Evolutionary conservation across 2,797 vertebrate species (phyloP), one percentile per base, ranked within the genome.

Genomic region (Astyanax mexicanus): DNA sequence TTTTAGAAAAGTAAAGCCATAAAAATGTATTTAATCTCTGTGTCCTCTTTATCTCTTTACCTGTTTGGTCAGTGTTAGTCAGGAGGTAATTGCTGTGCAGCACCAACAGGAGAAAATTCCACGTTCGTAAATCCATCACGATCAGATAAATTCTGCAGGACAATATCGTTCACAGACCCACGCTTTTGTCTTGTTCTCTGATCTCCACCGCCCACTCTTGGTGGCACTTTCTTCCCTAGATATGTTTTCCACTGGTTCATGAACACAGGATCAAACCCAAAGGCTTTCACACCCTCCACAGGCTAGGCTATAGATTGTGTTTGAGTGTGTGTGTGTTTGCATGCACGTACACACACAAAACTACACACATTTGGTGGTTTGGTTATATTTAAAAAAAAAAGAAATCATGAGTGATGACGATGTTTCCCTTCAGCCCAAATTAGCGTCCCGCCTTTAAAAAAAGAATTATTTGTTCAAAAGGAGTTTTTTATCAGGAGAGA

Each of bases 71-170:
- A 38, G 51, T 35, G 1, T 0, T 29, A 12, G 32, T 29, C 35
- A 51, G 25, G 23, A 75, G 32, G 11, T 52, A 65, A 62, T 37
- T 52, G 55, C 5, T 13, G 52, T 64, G 51, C 67, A 83, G 49
- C 8, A 62, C 61, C 44, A 77, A 64, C 21, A 62, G 68, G 49
- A 83, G 35, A 21, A 80, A 49, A 55, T 13, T 55, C 54, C 71
- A 75, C 13, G 67, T 51, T n/a, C 44, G 25, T 1, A 45, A 37
- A 32, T 74, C 81, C 81, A 82, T 82, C 61, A 4, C 32, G n/a
- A 45, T 62, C 19, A 54, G 17, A 65, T 55, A 69, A 73, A 55
- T 49, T 25, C 35, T 6, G 25, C 3, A 51, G 66, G 9, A 1
- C 38, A 40, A 58, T 35, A 38, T 55, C 23, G 5, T n/a, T 51